Conservation (phyloP, 1,140 invertebrate species). For the Trinorchestia longiramus region DNA sequence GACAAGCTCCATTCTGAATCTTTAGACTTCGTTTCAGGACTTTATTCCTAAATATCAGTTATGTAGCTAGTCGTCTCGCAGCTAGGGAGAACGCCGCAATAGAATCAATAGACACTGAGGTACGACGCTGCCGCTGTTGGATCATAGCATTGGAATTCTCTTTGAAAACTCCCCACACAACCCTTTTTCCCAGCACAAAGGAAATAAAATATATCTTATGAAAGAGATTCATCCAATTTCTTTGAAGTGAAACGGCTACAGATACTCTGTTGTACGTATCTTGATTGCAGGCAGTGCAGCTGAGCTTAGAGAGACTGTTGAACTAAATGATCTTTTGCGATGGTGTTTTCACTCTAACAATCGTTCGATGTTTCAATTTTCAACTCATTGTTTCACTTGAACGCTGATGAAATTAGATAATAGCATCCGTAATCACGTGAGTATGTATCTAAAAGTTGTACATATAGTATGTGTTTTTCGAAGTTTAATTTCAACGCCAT, state of each 20-base stretch:
- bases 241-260: neutral
- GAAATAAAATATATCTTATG: neutral
- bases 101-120: neutral
- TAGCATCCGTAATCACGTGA: too few species aligned
- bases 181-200: neutral
- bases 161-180: neutral
- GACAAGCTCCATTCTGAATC: too few species aligned
- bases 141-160: neutral
- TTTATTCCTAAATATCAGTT: neutral
- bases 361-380: too few species aligned
- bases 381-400: neutral
- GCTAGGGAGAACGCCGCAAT: neutral
- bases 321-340: neutral
- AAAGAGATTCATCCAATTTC: neutral
- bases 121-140: neutral
- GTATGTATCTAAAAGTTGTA: too few species aligned
- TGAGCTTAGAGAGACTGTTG: neutral
- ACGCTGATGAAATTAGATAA: neutral
- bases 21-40: too few species aligned
- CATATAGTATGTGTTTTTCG: neutral
- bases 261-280: neutral
- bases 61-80: neutral
- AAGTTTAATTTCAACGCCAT: neutral
- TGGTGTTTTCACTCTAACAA: neutral
- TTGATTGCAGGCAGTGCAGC: neutral